Evolutionary conservation across 2,797 vertebrate genomes (phyloP).

Genomic region (Sylvia borin): DNA sequence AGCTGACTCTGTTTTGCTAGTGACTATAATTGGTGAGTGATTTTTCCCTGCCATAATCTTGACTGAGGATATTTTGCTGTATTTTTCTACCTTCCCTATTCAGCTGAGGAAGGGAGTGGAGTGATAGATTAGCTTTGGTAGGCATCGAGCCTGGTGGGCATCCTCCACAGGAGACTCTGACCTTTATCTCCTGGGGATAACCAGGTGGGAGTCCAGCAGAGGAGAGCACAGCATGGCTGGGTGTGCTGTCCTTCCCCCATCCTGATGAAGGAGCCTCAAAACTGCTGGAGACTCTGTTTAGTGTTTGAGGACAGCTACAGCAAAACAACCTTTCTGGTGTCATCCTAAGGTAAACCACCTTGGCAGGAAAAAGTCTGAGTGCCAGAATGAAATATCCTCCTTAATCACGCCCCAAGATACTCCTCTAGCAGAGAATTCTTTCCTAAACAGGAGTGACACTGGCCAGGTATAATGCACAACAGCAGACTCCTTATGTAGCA

Average conservation of each 20-base stretch:
- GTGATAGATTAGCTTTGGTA: not conserved
- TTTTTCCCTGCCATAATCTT: not conserved
- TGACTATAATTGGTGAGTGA: not conserved
- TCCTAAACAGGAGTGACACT: not conserved
- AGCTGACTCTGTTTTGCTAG: not conserved
- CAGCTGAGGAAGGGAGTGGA: not conserved
- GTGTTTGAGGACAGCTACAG: not conserved
- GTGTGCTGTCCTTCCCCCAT: not conserved
- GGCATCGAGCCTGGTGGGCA: not conserved
- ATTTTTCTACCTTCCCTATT: not conserved
- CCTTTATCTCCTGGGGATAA: not conserved
- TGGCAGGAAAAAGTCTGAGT: not conserved
- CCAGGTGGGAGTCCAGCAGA: not conserved
- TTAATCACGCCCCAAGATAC: not conserved
- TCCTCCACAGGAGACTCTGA: not conserved
- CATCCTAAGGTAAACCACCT: conserved; percentile 2
- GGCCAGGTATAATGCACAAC: not conserved
- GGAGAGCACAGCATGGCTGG: not conserved
- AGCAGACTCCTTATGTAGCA: not conserved
- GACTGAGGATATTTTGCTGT: not conserved
- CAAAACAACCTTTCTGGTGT: not conserved
- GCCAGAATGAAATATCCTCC: not conserved
- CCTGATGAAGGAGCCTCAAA: not conserved
- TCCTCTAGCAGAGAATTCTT: not conserved
- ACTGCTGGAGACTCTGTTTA: not conserved